phyloP scores from a whole-genome alignment of 2,113 vertebrate genomes.

The Pipa parva region DNA sequence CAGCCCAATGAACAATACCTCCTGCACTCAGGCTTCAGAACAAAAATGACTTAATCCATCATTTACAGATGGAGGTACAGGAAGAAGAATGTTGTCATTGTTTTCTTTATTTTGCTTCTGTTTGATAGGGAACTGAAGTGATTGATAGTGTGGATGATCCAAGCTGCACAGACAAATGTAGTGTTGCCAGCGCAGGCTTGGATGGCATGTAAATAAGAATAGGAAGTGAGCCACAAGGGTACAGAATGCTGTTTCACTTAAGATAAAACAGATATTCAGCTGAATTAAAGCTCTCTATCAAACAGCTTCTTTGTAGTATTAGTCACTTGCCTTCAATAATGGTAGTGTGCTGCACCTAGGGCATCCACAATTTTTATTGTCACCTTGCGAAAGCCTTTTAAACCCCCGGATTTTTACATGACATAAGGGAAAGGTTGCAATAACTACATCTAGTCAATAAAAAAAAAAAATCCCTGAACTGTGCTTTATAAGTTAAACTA shows the following conservation, averaged over 20 bases:
- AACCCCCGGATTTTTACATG: too few species aligned
- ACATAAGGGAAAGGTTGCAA: too few species aligned
- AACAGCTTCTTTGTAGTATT: conserved; percentile 6
- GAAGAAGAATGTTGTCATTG: conserved; percentile 29
- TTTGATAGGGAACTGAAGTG: conserved; percentile 40
- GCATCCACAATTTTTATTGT: not conserved
- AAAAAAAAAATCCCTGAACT: too few species aligned
- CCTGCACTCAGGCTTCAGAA: conserved; percentile 28
- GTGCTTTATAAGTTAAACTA: too few species aligned
- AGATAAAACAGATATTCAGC: conserved; percentile 20
- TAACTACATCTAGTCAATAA: too few species aligned
- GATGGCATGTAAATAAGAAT: conserved; percentile 38
- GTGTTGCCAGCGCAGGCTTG: conserved; percentile 22
- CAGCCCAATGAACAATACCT: conserved; percentile 32
- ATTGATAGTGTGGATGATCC: conserved; percentile 12
- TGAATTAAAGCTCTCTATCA: conserved; percentile 37
- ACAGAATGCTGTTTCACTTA: conserved; percentile 16
- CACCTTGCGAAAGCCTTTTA: not conserved
- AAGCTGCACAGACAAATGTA: conserved; percentile 19
- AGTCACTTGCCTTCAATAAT: not conserved
- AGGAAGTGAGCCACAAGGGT: conserved; percentile 24
- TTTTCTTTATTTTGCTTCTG: conserved; percentile 24
- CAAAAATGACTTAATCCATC: conserved; percentile 39
- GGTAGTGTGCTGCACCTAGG: not conserved
- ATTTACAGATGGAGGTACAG: conserved; percentile 8